Evolutionary conservation across 2,113 vertebrate species (phyloP).

Genomic region (Thalassarche chlororhynchos): DNA sequence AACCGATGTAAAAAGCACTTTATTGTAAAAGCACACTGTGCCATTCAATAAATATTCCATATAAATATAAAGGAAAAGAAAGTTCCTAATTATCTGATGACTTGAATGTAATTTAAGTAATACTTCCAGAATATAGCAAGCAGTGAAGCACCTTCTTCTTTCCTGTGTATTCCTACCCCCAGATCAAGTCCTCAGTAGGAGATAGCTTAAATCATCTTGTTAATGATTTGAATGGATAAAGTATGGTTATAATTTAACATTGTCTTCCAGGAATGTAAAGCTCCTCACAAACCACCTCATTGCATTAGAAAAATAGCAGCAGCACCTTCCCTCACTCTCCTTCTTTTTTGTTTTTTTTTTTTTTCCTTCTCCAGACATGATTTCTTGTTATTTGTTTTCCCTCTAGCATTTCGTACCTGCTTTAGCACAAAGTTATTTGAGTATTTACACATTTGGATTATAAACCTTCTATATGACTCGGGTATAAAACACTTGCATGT

Average conservation of each 20-base stretch:
- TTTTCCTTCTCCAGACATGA: neutral
- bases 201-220: slow-evolving; percentile 46
- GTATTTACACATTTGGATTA: slow-evolving; percentile 8
- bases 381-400: slow-evolving; percentile 22
- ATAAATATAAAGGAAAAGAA: slow-evolving; percentile 83
- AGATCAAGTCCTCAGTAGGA: slow-evolving; percentile 34
- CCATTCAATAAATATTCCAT: slow-evolving; percentile 83
- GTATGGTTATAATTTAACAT: slow-evolving; percentile 47
- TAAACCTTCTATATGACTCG: neutral
- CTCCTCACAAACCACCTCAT: slow-evolving; percentile 29
- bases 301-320: neutral
- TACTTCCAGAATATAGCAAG: slow-evolving; percentile 65
- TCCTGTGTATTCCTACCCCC: slow-evolving; percentile 12
- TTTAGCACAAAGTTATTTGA: neutral
- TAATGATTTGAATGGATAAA: slow-evolving; percentile 64
- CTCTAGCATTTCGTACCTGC: slow-evolving; percentile 17
- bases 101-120: slow-evolving; percentile 77
- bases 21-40: slow-evolving; percentile 83
- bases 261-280: slow-evolving; percentile 14
- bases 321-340: neutral
- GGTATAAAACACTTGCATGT: neutral
- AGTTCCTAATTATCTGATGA: slow-evolving; percentile 81
- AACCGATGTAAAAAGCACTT: slow-evolving; percentile 77
- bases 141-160: slow-evolving; percentile 24
- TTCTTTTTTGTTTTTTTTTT: neutral